A percentile compares a stretch with the other conserved stretches of the same genome.
These are phyloP conservation scores for Colistium nudipinnis DNA, from an alignment of 2,113 vertebrate species.

Conservation along the genomic window DNA sequence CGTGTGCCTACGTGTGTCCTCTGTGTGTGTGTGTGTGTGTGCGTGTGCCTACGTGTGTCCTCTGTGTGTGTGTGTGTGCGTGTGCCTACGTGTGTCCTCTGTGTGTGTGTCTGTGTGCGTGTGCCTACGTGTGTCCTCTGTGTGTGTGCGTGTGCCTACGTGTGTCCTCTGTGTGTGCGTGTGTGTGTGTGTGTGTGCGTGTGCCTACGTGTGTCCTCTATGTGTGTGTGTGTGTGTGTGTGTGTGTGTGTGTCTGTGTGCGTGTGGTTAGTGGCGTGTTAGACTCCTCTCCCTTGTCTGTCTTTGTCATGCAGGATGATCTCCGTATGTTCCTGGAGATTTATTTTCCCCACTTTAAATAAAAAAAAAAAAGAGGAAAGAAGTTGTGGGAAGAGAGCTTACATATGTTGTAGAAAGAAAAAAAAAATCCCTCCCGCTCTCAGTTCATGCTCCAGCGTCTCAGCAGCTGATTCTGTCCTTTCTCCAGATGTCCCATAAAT, in stretches of 20 bases:
- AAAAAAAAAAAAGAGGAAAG: conserved; percentile 2
- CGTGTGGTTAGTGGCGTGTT: conserved; percentile 25
- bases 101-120: too few relatives aligned
- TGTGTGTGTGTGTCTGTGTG: too few relatives aligned
- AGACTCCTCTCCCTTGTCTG: conserved; percentile 19
- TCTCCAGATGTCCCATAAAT: background rate
- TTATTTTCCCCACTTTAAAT: background rate
- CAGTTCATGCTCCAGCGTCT: background rate
- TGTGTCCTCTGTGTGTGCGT: too few relatives aligned
- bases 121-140: conserved; percentile 13
- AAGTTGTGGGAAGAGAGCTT: conserved; percentile 5
- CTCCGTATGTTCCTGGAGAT: conserved; percentile 35
- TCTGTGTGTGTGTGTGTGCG: conserved; percentile 25
- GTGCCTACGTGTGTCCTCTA: too few relatives aligned
- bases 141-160: conserved; percentile 20
- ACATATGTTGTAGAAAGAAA: background rate
- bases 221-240: too few relatives aligned
- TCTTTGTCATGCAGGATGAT: conserved; percentile 16
- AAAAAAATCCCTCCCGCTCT: background rate
- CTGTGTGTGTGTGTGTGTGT: too few relatives aligned
- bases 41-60: conserved; percentile 24
- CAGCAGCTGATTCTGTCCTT: background rate
- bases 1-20: too few relatives aligned
- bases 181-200: conserved; percentile 23
- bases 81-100: too few relatives aligned